A percentile compares a stretch with the other conserved stretches of the same genome.
These are phyloP conservation scores for Leucoptera coffeella DNA, from an alignment of 2,888 invertebrate species.

Conservation along the genomic window DNA sequence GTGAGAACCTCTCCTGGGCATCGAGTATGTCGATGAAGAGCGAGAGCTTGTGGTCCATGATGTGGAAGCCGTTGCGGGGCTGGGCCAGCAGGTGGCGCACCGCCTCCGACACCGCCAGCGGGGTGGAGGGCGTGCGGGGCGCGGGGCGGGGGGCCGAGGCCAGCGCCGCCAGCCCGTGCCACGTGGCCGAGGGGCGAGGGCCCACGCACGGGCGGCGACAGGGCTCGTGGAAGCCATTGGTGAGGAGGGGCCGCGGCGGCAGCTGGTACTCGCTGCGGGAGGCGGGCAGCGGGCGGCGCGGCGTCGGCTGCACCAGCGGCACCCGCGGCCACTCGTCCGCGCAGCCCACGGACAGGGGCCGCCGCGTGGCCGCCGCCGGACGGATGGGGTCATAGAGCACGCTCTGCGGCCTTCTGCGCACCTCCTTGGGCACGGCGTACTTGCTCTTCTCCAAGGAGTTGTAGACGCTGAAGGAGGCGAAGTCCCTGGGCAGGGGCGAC, in stretches of 20 bases:
- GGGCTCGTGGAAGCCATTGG: constrained; percentile 46
- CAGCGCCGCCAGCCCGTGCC: constrained; percentile 47
- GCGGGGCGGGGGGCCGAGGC: constrained; percentile 21
- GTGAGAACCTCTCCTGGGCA: constrained; percentile 74
- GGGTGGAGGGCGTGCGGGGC: constrained; percentile 47
- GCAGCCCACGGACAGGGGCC: constrained; percentile 60
- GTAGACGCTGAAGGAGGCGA: constrained; percentile 49
- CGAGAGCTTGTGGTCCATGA: constrained; percentile 70
- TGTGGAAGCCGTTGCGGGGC: constrained; percentile 68
- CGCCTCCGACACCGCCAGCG: constrained; percentile 62
- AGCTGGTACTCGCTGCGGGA: constrained; percentile 59
- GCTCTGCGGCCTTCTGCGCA: constrained; percentile 48
- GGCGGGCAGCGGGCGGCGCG: constrained; percentile 51
- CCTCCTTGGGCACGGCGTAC: constrained; percentile 21
- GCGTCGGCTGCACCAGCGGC: constrained; percentile 48
- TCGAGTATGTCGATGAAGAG: constrained; percentile 78
- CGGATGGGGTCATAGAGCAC: constrained; percentile 43
- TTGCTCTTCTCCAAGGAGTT: no score
- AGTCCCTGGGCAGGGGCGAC: constrained; percentile 21
- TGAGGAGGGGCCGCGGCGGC: constrained; percentile 46
- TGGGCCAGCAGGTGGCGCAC: constrained; percentile 62
- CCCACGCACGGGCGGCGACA: constrained; percentile 35
- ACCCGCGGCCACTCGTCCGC: constrained; percentile 34
- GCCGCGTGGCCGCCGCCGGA: constrained; percentile 21
- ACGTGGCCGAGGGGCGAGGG: constrained; percentile 59